Percentiles rank a stretch among this genome's conserved stretches.
These are phyloP conservation scores for Diachrysia chrysitis DNA, from an alignment of 2,888 invertebrate species.

Conservation along the genomic window DNA sequence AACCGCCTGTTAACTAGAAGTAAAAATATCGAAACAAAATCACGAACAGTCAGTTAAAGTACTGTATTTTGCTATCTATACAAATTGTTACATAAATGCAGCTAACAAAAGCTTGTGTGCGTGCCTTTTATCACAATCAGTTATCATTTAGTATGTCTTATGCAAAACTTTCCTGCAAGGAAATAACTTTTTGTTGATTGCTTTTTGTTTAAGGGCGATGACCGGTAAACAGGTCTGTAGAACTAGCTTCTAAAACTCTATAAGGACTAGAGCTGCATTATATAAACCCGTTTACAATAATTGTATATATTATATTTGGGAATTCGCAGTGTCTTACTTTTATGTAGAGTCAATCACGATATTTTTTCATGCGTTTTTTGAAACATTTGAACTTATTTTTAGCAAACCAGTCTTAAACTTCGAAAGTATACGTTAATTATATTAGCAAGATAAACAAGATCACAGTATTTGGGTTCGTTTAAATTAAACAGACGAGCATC, in stretches of 20 bases:
- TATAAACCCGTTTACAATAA: neutral
- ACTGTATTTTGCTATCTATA: constrained; percentile 30
- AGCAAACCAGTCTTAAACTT: neutral
- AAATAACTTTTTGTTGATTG: constrained; percentile 23
- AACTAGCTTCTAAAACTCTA: constrained; percentile 19
- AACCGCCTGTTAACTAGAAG: constrained; percentile 45
- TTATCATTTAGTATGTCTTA: constrained; percentile 39
- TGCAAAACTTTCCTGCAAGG: constrained; percentile 29
- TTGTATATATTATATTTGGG: no score
- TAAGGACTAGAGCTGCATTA: constrained; percentile 1
- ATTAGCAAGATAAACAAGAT: constrained; percentile 38
- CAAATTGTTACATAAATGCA: constrained; percentile 36
- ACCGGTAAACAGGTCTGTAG: constrained; percentile 37
- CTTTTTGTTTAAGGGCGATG: constrained; percentile 32
- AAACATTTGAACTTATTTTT: neutral
- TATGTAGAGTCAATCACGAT: no score
- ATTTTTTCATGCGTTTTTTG: no score
- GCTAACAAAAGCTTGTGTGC: constrained; percentile 33
- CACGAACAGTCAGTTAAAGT: neutral
- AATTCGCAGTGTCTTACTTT: no score
- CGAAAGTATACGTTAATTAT: neutral
- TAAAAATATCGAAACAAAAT: constrained; percentile 21
- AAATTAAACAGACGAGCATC: constrained; percentile 34
- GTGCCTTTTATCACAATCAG: constrained; percentile 47
- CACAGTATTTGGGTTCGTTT: constrained; percentile 39